Evolutionary conservation across 2,113 vertebrate genomes (phyloP).

Genomic region (Ptychochromis oligacanthus): DNA sequence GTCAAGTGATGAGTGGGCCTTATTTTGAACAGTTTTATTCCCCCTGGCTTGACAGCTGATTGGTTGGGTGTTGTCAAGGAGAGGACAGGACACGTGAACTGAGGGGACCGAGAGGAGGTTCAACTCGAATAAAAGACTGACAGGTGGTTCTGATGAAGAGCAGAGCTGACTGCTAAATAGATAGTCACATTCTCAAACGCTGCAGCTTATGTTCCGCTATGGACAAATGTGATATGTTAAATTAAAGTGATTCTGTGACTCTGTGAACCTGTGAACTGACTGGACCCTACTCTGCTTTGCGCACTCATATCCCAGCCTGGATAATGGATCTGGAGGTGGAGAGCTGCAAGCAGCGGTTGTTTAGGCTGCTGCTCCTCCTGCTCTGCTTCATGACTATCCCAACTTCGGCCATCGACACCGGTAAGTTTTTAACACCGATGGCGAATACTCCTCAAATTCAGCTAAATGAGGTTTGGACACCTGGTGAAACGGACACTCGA

Average conservation of each 20-base stretch:
- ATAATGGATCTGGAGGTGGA: slow-evolving; percentile 51
- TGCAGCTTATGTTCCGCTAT: background rate
- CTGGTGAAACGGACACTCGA: background rate
- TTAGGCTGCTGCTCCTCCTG: slow-evolving; percentile 64
- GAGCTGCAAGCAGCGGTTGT: slow-evolving; percentile 16
- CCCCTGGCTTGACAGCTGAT: slow-evolving; percentile 9
- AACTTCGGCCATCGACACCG: slow-evolving; percentile 74
- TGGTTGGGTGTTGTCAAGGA: slow-evolving; percentile 69
- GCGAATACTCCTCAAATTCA: background rate
- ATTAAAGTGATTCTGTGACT: background rate
- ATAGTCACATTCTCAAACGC: background rate
- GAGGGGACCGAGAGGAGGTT: slow-evolving; percentile 25
- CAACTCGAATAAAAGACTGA: slow-evolving; percentile 25
- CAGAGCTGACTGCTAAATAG: background rate
- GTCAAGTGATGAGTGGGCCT: background rate
- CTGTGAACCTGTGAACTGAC: background rate
- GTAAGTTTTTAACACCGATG: slow-evolving; percentile 48
- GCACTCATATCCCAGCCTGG: background rate
- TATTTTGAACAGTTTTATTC: background rate
- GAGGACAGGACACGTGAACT: slow-evolving; percentile 43
- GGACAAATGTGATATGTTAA: background rate
- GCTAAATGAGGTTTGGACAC: background rate
- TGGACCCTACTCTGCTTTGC: background rate
- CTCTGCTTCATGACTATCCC: slow-evolving; percentile 40
- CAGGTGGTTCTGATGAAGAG: background rate